Base-by-base conservation (phyloP, 2,888 invertebrate genomes). In the Xylophagus ater region DNA sequence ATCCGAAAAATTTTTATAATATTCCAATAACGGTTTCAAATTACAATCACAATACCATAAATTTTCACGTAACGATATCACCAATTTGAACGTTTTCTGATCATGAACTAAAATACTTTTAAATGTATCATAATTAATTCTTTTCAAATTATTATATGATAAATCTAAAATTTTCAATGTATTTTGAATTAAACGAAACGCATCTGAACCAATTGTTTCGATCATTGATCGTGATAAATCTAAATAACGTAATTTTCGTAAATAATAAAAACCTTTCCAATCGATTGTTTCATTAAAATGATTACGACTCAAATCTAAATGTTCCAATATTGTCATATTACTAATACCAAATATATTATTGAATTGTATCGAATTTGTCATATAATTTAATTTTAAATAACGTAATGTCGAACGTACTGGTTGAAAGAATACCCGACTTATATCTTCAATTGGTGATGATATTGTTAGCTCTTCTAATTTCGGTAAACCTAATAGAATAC, bases 281-380 rank as follows among this genome's bases (percentile, higher is more conserved):
- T 42, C 46, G 1, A 60, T 26, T 0, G 56, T 34, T 0, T 55
- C 53, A 3, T 7, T 33, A 25, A 61, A 54, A 4, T 12, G 28
- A 20, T 60, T 61, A 17, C 42, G 17, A 38, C 59, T 59, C 7
- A 60, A 41, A 31, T 61, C 60, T 5, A 55, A 39, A 17, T 52
- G 48, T 4, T 37, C 25, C 14, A 61, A 33, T 13, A 50, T 52
- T 0, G 35, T 34, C 40, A 61, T 41, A 25, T 33, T 21, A 10
- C 52, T 52, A 3, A 51, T 50, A 4, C 53, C 54, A 26, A 61
- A 60, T 3, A 54, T 33, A 21, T 47, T 53, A 1, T 44, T 38
- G 7, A 47, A 38, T 13, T 51, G 49, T 0, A 41, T 23, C 3
- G 56, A 46, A 1, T 8, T 10, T 0, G 57, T 36, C 10, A 51